These are phyloP conservation scores for Xiphydria camelus DNA, from an alignment of 2,888 invertebrate species.

Conservation along the genomic window DNA sequence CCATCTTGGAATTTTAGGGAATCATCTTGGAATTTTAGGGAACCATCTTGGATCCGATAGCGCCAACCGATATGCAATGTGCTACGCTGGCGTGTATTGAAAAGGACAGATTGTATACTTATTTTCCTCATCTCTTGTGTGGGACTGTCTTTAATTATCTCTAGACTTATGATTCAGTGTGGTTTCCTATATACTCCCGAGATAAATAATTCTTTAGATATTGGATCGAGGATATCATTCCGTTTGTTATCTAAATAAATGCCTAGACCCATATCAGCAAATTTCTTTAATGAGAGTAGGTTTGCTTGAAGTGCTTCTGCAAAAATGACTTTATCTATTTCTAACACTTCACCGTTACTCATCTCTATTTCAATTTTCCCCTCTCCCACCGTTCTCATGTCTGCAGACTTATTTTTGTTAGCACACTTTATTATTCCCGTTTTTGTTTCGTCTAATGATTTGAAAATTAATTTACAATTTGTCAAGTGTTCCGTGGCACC, in stretches of 20 bases:
- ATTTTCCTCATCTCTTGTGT: background rate
- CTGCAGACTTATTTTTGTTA: slow-evolving; percentile 8
- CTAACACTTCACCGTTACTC: background rate
- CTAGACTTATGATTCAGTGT: background rate
- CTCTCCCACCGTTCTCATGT: slow-evolving; percentile 10
- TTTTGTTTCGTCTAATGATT: slow-evolving; percentile 1
- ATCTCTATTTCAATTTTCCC: slow-evolving; percentile 7
- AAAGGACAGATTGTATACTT: background rate
- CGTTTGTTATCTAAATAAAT: slow-evolving; percentile 3
- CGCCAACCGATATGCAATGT: too few relatives aligned
- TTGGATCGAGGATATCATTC: background rate
- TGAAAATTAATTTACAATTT: slow-evolving; percentile 12
- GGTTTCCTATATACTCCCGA: background rate
- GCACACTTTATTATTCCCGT: slow-evolving; percentile 4
- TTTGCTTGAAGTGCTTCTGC: slow-evolving; percentile 12
- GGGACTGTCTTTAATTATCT: background rate
- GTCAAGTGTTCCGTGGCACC: slow-evolving; percentile 14
- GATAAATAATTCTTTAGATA: background rate
- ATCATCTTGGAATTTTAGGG: too few relatives aligned
- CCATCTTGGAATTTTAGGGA: too few relatives aligned
- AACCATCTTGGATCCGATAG: too few relatives aligned
- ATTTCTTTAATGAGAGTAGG: slow-evolving; percentile 9
- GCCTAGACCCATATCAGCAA: slow-evolving; percentile 9
- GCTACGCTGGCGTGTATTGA: too few relatives aligned
- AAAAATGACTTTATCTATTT: slow-evolving; percentile 14